These are phyloP conservation scores for Falco rusticolus DNA, from an alignment of 2,797 vertebrate species.

Conservation along the genomic window DNA sequence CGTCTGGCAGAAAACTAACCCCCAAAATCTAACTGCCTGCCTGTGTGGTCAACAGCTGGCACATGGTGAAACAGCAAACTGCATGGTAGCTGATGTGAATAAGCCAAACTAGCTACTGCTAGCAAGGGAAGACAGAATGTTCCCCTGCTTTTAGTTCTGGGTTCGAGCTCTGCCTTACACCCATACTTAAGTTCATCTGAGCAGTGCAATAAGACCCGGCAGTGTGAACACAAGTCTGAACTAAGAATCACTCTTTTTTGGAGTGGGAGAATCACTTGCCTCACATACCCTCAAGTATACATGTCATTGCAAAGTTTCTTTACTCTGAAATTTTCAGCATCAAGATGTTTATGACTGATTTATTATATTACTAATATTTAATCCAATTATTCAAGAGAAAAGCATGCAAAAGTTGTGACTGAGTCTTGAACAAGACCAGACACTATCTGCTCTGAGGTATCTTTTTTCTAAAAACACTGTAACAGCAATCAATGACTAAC, in stretches of 20 bases:
- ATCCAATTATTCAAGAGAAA: not conserved
- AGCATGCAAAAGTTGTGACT: not conserved
- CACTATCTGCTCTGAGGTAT: not conserved
- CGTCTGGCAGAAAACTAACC: not conserved
- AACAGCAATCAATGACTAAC: not conserved
- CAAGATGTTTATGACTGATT: not conserved
- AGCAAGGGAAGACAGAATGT: not conserved
- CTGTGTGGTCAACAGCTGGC: not conserved
- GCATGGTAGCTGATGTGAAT: not conserved
- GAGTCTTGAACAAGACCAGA: not conserved
- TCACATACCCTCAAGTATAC: not conserved
- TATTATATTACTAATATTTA: not conserved
- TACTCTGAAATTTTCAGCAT: not conserved
- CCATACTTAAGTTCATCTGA: not conserved
- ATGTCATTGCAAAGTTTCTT: not conserved
- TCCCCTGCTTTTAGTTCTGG: not conserved
- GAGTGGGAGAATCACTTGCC: not conserved
- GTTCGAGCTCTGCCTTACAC: not conserved
- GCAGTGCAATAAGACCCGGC: not conserved
- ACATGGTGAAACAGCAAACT: not conserved
- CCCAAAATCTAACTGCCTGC: not conserved
- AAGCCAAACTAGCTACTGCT: not conserved
- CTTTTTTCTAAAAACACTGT: not conserved
- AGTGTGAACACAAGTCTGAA: not conserved
- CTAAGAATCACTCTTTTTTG: not conserved